Percentiles rank a stretch among this genome's conserved stretches.
Conservation (phyloP, 2,113 vertebrate genomes). For the Myxocyprinus asiaticus region DNA sequence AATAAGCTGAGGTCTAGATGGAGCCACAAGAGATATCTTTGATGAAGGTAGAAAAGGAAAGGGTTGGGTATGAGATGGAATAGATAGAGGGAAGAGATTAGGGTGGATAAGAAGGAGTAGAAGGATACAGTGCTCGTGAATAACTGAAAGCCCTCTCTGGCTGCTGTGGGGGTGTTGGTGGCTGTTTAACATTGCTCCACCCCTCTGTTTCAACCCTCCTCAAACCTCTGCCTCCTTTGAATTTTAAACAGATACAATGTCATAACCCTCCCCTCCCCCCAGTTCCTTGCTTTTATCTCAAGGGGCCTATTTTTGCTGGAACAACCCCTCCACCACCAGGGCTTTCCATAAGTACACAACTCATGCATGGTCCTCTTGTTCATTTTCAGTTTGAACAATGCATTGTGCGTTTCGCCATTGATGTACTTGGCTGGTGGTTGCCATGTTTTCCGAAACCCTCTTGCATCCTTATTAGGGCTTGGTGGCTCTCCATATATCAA, state of each 20-base stretch:
- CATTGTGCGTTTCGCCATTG: neutral
- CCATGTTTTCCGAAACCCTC: constrained; percentile 7
- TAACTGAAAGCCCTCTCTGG: constrained; percentile 64
- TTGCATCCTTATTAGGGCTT: neutral
- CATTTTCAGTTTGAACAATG: constrained; percentile 5
- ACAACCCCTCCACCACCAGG: constrained; percentile 60
- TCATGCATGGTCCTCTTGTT: neutral
- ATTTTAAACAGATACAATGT: constrained; percentile 58
- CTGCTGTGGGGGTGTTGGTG: constrained; percentile 26
- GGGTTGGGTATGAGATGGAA: constrained; percentile 36
- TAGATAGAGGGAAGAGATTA: constrained; percentile 7
- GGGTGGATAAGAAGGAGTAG: constrained; percentile 1
- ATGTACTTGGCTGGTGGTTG: neutral
- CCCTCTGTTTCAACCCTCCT: constrained; percentile 44
- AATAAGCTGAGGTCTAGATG: constrained; percentile 66
- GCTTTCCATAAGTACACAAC: constrained; percentile 24
- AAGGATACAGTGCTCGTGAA: constrained; percentile 62
- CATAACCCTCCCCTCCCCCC: constrained; percentile 48
- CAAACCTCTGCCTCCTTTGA: constrained; percentile 59
- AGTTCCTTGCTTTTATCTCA: constrained; percentile 18
- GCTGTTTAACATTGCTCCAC: constrained; percentile 23
- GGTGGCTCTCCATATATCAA: neutral
- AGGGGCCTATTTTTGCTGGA: constrained; percentile 53
- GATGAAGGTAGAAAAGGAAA: constrained; percentile 29
- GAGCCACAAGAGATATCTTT: constrained; percentile 56